Evolutionary conservation across 2,797 vertebrate species (phyloP).

Genomic region (Antrozous pallidus): DNA sequence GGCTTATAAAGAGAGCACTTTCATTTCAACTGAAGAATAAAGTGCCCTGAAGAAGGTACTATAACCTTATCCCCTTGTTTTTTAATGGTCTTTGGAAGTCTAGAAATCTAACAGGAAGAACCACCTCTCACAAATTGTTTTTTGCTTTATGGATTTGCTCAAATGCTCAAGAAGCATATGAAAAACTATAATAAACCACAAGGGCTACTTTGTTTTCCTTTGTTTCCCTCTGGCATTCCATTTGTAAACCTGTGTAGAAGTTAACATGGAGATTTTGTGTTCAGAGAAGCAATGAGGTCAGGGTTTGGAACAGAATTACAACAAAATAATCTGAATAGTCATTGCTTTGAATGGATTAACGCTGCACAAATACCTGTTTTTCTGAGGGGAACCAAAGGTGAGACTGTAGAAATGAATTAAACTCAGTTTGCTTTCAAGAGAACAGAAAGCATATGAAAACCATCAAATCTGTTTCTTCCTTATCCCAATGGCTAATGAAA

Average conservation of each 20-base stretch:
- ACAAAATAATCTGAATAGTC: constrained; percentile 52
- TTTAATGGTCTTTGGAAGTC: background rate
- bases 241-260: constrained; percentile 28
- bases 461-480: constrained; percentile 21
- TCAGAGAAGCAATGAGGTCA: constrained; percentile 9
- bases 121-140: background rate
- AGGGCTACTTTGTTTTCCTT: background rate
- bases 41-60: background rate
- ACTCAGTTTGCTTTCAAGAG: constrained; percentile 13
- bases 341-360: constrained; percentile 42
- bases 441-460: constrained; percentile 2
- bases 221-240: background rate
- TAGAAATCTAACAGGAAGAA: constrained; percentile 30
- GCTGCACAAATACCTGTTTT: constrained; percentile 1
- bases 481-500: constrained; percentile 3
- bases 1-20: background rate
- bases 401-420: constrained; percentile 6
- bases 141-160: constrained; percentile 36
- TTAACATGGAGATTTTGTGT: constrained; percentile 51
- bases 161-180: background rate
- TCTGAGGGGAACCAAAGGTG: constrained; percentile 28
- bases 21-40: background rate
- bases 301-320: background rate
- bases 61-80: background rate
- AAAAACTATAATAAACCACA: background rate